These are phyloP conservation scores for Sebastes dallii DNA, from an alignment of 2,797 vertebrate genomes.

Conservation along the genomic window DNA sequence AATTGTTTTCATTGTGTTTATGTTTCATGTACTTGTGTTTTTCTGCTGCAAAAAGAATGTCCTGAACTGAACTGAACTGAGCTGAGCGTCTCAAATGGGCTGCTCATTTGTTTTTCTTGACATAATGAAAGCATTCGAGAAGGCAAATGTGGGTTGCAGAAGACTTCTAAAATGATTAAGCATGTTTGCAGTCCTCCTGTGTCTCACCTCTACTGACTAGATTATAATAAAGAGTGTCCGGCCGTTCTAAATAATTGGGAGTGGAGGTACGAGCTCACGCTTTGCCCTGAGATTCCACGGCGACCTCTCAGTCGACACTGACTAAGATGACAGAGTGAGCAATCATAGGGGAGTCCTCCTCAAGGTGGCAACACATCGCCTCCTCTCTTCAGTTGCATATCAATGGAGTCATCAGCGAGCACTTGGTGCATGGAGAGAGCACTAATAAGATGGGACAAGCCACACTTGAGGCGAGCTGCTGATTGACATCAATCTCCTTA, in stretches of 20 bases:
- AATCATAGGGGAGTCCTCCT: slow-evolving; percentile 72
- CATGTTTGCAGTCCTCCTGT: neutral
- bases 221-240: slow-evolving; percentile 1
- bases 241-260: slow-evolving; percentile 9
- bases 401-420: slow-evolving; percentile 79
- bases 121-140: slow-evolving; percentile 1
- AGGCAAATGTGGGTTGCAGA: neutral
- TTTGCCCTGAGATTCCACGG: slow-evolving; percentile 37
- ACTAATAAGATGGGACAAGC: slow-evolving; percentile 78
- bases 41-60: neutral
- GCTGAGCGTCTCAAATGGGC: neutral
- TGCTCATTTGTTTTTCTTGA: neutral
- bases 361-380: slow-evolving; percentile 69
- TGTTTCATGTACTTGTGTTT: neutral
- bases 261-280: slow-evolving; percentile 10
- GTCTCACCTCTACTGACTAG: neutral
- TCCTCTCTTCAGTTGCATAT: slow-evolving; percentile 75
- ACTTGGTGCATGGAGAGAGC: slow-evolving; percentile 70
- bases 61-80: neutral
- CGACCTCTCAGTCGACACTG: slow-evolving; percentile 33
- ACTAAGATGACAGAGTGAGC: slow-evolving; percentile 63
- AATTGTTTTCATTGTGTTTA: neutral
- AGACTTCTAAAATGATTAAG: neutral
- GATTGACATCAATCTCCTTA: slow-evolving; percentile 81
- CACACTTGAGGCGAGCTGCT: slow-evolving; percentile 70